phyloP scores from a whole-genome alignment of 1,140 invertebrate species.

The Drosophila nebulosa region DNA sequence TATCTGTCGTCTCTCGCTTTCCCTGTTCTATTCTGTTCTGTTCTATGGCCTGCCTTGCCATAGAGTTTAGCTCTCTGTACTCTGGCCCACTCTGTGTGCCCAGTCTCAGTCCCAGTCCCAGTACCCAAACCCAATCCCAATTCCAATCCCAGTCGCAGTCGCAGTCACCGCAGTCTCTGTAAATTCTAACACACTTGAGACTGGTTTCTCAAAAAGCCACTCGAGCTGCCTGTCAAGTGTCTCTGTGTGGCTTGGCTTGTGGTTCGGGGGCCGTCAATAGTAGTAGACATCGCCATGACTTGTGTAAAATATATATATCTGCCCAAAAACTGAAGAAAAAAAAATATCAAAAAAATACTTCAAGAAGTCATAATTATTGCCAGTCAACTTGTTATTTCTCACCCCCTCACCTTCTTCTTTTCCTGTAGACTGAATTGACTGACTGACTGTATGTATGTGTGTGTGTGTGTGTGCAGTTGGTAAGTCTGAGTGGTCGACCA shows the following conservation, averaged over 20 bases:
- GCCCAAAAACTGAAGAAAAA: constrained; percentile 7
- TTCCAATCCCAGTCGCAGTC: no score
- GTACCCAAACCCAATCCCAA: no score
- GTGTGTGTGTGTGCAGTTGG: constrained; percentile 5
- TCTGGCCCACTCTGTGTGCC: no score
- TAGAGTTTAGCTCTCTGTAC: no score
- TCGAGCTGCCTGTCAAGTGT: constrained; percentile 71
- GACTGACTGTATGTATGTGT: not conserved
- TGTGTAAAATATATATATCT: constrained; percentile 65
- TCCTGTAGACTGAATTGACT: constrained; percentile 11
- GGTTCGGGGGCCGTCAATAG: constrained; percentile 46
- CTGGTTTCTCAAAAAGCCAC: constrained; percentile 77
- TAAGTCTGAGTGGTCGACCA: constrained; percentile 13
- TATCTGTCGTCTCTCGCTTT: not conserved
- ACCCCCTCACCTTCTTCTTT: not conserved
- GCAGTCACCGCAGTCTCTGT: constrained; percentile 52
- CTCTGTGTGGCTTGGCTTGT: constrained; percentile 41
- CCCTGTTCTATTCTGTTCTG: not conserved
- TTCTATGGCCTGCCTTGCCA: not conserved
- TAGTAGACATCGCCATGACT: constrained; percentile 59
- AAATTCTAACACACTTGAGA: constrained; percentile 72
- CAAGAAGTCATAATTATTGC: constrained; percentile 77
- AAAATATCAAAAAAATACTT: constrained; percentile 34
- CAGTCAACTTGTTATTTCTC: constrained; percentile 54
- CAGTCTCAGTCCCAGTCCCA: no score